phyloP scores from a whole-genome alignment of 2,888 invertebrate genomes.

The Holacanthella duospinosa region DNA sequence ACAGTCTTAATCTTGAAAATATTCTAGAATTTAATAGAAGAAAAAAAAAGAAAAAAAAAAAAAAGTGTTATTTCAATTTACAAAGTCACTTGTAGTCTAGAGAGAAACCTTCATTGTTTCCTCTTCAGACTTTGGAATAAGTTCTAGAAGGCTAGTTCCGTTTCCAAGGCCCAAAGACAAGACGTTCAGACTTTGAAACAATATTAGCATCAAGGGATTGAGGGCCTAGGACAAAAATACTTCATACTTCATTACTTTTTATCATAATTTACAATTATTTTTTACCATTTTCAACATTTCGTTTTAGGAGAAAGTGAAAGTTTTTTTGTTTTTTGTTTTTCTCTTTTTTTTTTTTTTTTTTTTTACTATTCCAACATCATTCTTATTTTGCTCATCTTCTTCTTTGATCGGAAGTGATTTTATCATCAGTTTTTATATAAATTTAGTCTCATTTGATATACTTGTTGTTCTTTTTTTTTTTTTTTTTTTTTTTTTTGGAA shows the following conservation, averaged over 20 bases:
- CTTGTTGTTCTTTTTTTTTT: no score
- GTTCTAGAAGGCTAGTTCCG: background rate
- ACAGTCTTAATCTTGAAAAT: background rate
- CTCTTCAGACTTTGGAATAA: background rate
- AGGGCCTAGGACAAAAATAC: background rate
- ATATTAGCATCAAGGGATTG: background rate
- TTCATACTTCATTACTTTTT: no score
- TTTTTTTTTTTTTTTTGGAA: no score
- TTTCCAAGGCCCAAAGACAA: background rate
- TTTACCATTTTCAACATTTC: background rate
- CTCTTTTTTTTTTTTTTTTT: no score
- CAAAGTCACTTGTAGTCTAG: background rate
- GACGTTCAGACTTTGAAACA: background rate
- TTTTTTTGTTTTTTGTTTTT: background rate
- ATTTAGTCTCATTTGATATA: no score
- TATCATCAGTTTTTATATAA: no score
- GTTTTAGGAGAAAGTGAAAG: background rate
- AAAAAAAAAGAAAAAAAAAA: no score
- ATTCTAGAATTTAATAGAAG: background rate
- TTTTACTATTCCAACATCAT: no score
- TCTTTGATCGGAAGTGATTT: no score
- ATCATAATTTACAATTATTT: no score
- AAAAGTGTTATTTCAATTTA: background rate
- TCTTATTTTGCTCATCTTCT: no score
- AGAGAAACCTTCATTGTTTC: conserved; percentile 1